phyloP scores from a whole-genome alignment of 2,797 vertebrate species.

The Danio albolineatus region DNA sequence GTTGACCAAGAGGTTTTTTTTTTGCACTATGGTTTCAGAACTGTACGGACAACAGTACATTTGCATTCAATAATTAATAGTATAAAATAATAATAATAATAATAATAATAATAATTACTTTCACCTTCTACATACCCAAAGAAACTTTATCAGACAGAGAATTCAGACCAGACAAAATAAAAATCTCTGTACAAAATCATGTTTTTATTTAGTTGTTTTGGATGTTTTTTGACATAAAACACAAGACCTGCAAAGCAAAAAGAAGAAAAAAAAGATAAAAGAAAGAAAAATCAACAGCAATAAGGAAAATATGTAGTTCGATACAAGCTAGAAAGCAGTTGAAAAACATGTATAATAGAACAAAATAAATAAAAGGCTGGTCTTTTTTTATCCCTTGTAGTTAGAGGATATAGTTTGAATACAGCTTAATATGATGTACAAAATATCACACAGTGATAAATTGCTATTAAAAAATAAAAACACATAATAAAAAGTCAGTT shows the following conservation, averaged over 20 bases:
- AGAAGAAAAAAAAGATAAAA: constrained; percentile 73
- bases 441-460: constrained; percentile 96
- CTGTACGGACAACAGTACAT: too few species aligned
- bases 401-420: constrained; percentile 82
- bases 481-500: constrained; percentile 74
- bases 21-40: too few species aligned
- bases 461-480: constrained; percentile 82
- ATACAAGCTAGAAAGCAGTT: constrained; percentile 82
- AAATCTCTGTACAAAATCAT: constrained; percentile 82
- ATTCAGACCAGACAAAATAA: constrained; percentile 56
- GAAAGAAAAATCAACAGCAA: constrained; percentile 58
- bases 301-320: constrained; percentile 73
- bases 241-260: constrained; percentile 74
- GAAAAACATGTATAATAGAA: constrained; percentile 76
- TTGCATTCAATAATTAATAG: too few species aligned
- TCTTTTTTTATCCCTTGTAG: constrained; percentile 79
- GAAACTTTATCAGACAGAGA: constrained; percentile 28
- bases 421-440: constrained; percentile 85
- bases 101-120: not conserved
- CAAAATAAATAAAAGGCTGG: constrained; percentile 82
- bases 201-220: constrained; percentile 75
- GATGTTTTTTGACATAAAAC: constrained; percentile 79
- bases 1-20: too few species aligned
- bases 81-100: too few species aligned
- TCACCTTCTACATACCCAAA: not conserved